phyloP scores from a whole-genome alignment of 2,113 vertebrate genomes.

The Pantherophis guttatus region DNA sequence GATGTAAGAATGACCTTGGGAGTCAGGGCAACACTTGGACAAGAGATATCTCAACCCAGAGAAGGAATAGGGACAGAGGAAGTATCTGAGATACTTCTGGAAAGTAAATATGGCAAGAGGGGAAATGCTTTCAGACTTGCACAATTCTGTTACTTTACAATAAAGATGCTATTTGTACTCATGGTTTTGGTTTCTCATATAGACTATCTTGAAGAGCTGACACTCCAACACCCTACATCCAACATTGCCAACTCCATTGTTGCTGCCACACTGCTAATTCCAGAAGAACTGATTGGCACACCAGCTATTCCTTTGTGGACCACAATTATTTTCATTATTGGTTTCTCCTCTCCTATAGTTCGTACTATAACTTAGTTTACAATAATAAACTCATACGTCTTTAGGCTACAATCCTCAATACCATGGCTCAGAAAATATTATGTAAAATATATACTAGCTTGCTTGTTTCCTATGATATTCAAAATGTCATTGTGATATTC shows the following conservation, averaged over 20 bases:
- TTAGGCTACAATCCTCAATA: background rate
- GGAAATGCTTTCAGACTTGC: background rate
- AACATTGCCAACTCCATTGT: background rate
- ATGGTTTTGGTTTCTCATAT: background rate
- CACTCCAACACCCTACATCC: background rate
- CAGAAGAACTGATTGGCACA: background rate
- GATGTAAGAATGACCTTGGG: background rate
- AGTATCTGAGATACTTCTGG: background rate
- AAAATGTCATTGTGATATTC: slow-evolving; percentile 1
- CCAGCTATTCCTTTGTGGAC: background rate
- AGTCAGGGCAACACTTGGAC: background rate
- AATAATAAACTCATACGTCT: background rate
- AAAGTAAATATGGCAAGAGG: background rate
- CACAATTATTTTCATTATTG: background rate
- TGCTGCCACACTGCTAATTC: background rate
- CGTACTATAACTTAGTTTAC: background rate
- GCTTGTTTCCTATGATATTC: background rate
- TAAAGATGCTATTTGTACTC: background rate
- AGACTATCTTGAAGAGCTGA: background rate
- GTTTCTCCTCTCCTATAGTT: background rate
- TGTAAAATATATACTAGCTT: background rate
- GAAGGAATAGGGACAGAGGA: background rate
- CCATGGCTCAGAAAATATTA: background rate
- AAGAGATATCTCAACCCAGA: background rate
- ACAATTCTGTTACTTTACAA: background rate